A percentile compares a stretch with the other conserved stretches of the same genome.
Conservation (phyloP, 35 echinoderm and acorn worm species). For the Lytechinus pictus region DNA sequence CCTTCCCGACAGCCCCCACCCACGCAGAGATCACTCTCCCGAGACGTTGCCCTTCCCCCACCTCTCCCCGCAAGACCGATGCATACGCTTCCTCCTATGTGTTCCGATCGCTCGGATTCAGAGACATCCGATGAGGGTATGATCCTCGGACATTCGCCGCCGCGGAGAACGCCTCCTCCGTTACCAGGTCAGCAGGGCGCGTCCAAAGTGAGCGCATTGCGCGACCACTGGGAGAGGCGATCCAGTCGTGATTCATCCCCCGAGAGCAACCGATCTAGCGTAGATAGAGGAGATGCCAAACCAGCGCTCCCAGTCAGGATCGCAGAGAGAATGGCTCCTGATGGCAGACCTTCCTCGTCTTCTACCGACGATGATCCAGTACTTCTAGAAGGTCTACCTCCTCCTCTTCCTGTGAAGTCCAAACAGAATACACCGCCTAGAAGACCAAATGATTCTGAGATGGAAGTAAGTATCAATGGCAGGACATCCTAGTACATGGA, state of each 20-base stretch:
- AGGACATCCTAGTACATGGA: not conserved
- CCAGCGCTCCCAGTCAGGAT: constrained; percentile 38
- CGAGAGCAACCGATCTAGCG: not conserved
- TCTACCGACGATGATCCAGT: not conserved
- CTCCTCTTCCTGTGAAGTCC: constrained; percentile 58
- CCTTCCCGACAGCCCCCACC: not conserved
- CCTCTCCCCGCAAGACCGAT: constrained; percentile 22
- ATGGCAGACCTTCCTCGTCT: constrained; percentile 39
- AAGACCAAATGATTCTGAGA: not conserved
- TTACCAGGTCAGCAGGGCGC: not conserved
- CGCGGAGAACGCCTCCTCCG: not conserved
- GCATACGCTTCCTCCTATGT: not conserved
- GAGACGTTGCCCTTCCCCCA: not conserved
- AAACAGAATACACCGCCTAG: constrained; percentile 39
- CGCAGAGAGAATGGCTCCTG: constrained; percentile 47
- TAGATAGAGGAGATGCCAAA: not conserved
- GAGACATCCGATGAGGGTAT: constrained; percentile 24
- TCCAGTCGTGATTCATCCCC: constrained; percentile 45
- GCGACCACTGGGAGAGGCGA: not conserved
- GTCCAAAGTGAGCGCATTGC: not conserved
- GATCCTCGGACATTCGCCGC: not conserved
- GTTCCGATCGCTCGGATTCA: not conserved
- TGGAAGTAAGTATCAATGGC: constrained; percentile 35
- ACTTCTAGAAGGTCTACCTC: constrained; percentile 53
- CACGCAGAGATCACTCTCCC: not conserved